Evolutionary conservation across 2,797 vertebrate genomes (phyloP).

Genomic region (Protosalanx chinensis): DNA sequence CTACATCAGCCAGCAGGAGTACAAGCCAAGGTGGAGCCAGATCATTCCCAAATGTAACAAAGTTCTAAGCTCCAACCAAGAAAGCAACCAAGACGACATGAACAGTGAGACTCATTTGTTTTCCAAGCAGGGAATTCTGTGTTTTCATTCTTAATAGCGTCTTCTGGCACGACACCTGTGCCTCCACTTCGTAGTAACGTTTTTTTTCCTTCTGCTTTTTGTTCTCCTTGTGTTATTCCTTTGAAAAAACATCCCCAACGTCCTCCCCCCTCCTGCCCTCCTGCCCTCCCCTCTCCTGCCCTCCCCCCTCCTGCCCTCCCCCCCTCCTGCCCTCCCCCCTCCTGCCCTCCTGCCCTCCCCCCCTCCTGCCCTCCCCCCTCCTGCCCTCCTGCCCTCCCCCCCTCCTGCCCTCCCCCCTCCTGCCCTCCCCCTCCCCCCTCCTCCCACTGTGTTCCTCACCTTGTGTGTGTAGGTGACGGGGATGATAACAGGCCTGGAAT

Average conservation of each 20-base stretch:
- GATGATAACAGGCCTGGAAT: conserved; percentile 97
- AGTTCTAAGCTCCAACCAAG: conserved; percentile 75
- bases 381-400: background rate
- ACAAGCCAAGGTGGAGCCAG: conserved; percentile 98
- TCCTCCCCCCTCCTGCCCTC: background rate
- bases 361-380: conserved; percentile 5
- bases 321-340: background rate
- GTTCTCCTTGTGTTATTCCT: conserved; percentile 10
- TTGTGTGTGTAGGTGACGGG: conserved; percentile 78
- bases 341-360: conserved; percentile 15
- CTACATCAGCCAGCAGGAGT: conserved; percentile 99
- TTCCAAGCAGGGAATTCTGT: conserved; percentile 13
- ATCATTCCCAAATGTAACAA: conserved; percentile 98
- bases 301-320: conserved; percentile 3
- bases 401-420: background rate
- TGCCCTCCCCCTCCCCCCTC: background rate
- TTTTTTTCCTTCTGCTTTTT: background rate
- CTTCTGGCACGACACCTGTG: conserved; percentile 12
- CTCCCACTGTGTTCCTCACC: background rate
- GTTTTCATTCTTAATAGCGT: background rate
- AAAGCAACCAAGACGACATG: conserved; percentile 60
- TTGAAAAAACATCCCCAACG: background rate
- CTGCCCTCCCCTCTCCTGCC: conserved; percentile 26
- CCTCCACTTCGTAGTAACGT: background rate
- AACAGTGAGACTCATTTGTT: conserved; percentile 63